A percentile compares a stretch with the other conserved stretches of the same genome.
Evolutionary conservation across 2,797 vertebrate species (phyloP).

Genomic region (Lophotriccus pileatus): DNA sequence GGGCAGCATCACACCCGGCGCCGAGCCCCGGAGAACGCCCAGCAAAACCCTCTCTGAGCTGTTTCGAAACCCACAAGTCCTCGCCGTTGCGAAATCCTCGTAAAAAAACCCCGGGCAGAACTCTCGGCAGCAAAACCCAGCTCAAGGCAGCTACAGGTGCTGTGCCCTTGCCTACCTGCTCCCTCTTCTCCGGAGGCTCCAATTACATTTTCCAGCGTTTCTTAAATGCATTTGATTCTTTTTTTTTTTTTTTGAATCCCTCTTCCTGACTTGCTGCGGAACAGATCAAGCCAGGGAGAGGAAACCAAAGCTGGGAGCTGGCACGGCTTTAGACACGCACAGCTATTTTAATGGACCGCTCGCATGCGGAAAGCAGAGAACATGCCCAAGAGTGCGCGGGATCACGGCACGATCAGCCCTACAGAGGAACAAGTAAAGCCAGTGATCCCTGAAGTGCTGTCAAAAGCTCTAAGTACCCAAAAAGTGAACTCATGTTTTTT

Average conservation of each 20-base stretch:
- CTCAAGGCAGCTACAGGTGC: conserved; percentile 16
- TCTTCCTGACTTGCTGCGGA: background rate
- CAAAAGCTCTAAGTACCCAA: background rate
- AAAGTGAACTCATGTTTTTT: background rate
- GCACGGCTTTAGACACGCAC: conserved; percentile 13
- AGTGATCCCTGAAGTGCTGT: background rate
- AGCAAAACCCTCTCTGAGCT: background rate
- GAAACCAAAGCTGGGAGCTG: conserved; percentile 2
- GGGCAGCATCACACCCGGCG: background rate
- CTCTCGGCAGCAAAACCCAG: background rate
- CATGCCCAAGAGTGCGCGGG: background rate
- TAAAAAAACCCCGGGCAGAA: background rate
- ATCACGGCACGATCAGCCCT: background rate
- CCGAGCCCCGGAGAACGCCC: background rate
- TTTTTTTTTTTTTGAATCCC: rapidly evolving
- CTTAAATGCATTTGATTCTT: background rate
- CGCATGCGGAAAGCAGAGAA: background rate
- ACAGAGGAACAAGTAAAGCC: background rate
- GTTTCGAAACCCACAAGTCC: background rate
- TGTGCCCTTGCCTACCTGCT: conserved; percentile 27
- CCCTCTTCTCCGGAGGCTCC: background rate
- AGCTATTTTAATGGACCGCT: background rate
- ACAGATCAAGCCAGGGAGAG: background rate
- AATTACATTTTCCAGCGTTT: background rate
- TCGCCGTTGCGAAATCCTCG: background rate